phyloP scores from a whole-genome alignment of 2,797 vertebrate genomes.

The Eulemur rubriventer region DNA sequence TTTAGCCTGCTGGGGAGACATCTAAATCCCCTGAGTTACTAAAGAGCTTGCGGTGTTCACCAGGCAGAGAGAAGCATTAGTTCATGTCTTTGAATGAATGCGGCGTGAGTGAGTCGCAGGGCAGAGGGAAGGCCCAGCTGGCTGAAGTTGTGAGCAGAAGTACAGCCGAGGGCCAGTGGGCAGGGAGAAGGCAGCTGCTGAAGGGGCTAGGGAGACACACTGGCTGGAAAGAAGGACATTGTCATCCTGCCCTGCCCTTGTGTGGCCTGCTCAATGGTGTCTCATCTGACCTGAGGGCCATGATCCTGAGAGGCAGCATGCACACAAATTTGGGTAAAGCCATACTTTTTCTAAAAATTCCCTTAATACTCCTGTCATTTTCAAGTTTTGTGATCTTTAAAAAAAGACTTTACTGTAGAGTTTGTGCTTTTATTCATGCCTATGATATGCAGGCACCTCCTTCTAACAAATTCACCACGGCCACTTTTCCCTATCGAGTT shows the following conservation, averaged over 20 bases:
- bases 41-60: neutral
- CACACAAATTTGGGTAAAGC: neutral
- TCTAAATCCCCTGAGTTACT: neutral
- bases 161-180: neutral
- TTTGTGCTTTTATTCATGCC: neutral
- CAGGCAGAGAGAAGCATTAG: neutral
- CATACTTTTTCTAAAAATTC: neutral
- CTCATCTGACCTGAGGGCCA: neutral
- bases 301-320: neutral
- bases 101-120: neutral
- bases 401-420: neutral
- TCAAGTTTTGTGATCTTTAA: conserved; percentile 1
- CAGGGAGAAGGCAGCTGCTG: neutral
- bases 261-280: neutral
- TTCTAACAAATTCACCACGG: neutral
- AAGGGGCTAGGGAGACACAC: neutral
- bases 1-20: neutral
- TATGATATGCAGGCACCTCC: neutral
- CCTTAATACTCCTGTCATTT: neutral
- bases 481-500: neutral
- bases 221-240: neutral
- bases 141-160: neutral
- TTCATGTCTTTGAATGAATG: neutral
- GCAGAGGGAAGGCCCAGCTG: neutral
- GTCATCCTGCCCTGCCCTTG: neutral